Conservation (phyloP, 2,888 invertebrate species). For the Acrobasis repandana region DNA sequence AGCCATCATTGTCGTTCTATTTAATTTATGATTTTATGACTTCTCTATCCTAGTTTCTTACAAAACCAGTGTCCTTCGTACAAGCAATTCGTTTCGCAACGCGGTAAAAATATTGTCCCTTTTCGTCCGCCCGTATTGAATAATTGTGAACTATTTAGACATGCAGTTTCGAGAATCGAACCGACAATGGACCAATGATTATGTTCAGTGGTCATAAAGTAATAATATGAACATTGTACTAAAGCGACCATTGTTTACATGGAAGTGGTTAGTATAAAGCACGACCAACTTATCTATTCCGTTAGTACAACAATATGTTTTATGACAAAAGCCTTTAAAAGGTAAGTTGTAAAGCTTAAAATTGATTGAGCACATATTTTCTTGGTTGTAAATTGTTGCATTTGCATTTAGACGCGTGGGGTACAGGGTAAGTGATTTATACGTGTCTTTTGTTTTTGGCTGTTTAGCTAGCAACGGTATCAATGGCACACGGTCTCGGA, state of each 20-base stretch:
- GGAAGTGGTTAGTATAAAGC: constrained; percentile 61
- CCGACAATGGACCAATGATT: constrained; percentile 71
- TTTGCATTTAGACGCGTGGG: constrained; percentile 61
- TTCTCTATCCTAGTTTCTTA: constrained; percentile 21
- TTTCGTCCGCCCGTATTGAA: constrained; percentile 54
- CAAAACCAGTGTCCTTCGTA: constrained; percentile 34
- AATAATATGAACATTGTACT: constrained; percentile 70
- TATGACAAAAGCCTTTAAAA: constrained; percentile 34
- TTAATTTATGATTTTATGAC: constrained; percentile 31
- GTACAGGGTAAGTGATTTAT: constrained; percentile 73
- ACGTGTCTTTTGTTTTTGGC: constrained; percentile 79
- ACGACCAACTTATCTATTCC: constrained; percentile 40
- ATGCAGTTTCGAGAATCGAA: constrained; percentile 65
- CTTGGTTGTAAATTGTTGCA: constrained; percentile 41
- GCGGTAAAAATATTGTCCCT: constrained; percentile 76
- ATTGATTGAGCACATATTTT: constrained; percentile 31
- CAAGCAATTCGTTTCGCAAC: constrained; percentile 67
- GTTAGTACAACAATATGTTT: constrained; percentile 16
- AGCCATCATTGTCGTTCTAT: background rate
- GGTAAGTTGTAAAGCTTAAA: constrained; percentile 38
- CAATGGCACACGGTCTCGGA: constrained; percentile 68
- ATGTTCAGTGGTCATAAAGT: constrained; percentile 68
- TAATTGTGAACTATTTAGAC: constrained; percentile 58
- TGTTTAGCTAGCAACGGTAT: constrained; percentile 73
- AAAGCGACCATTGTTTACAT: constrained; percentile 73